Evolutionary conservation across 2,113 vertebrate species (phyloP), one percentile per base, ranked within the genome.

Genomic region (Lophius piscatorius): DNA sequence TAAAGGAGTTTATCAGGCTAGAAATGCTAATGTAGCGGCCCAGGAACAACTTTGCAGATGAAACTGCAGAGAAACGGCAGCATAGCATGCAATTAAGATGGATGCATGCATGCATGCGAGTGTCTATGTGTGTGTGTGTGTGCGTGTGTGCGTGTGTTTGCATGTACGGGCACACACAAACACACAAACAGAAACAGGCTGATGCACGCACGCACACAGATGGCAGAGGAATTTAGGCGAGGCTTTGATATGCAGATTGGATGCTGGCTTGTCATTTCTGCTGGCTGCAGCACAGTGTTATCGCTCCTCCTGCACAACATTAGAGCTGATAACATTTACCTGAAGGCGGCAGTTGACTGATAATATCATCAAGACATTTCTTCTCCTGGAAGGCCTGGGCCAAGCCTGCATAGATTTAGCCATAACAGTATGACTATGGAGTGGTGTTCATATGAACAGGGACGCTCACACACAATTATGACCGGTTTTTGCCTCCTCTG

Each of bases 231-330:
- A 84, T 85, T 81, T 79, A 56, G 71, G 54, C 17, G 46, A 54
- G 55, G 77, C 83, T 87, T 87, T 87, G 87, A 86, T 83, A 87
- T 88, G 83, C 70, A 87, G 81, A 88, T 88, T 75, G 63, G 70
- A 74, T 38, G 72, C 67, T 60, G 70, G 77, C 75, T 70, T 62
- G 81, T 86, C 75, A 70, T 84, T 72, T 81, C 69, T 74, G 63
- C 74, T 76, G 78, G 80, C 78, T 76, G 69, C 76, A 54, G 56
- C 70, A 26, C 69, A 36, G 61, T 52, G 78, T 82, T 89, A 89
- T 83, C 80, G 12, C 63, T 76, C 64, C 56, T 66, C 62, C 70
- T 67, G 74, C 66, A 23, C 65, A 54, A 39, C 73, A 81, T 86
- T 74, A 69, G 64, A 70, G 70, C 70, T 59, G 83, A 87, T 86